Percentiles rank a stretch among this genome's conserved stretches.
Evolutionary conservation across 2,113 vertebrate genomes (phyloP).

Genomic region (Oncorhynchus masou): DNA sequence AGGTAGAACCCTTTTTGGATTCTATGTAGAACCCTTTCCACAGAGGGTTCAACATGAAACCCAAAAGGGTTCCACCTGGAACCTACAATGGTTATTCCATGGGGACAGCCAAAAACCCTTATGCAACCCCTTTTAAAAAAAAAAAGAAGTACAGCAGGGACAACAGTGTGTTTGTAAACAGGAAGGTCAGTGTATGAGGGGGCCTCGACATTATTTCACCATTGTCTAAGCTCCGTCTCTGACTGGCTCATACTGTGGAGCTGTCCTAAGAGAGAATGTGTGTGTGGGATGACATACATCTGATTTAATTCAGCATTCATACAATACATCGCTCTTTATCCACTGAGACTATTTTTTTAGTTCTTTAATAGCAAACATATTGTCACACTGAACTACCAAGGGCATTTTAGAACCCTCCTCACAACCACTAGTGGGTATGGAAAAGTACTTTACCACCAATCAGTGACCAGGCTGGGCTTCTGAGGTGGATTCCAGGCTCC

Average conservation of each 20-base stretch:
- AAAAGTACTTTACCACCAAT: background rate
- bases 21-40: no score
- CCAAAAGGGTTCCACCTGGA: no score
- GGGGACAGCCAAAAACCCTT: no score
- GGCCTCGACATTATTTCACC: background rate
- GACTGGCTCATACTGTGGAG: background rate
- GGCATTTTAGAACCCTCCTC: background rate
- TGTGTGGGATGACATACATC: constrained; percentile 18
- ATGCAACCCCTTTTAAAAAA: no score
- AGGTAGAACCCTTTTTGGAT: no score
- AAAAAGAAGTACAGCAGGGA: background rate
- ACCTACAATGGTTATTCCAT: no score
- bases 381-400: background rate
- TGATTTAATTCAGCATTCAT: constrained; percentile 28
- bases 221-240: background rate
- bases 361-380: constrained; percentile 1
- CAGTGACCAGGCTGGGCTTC: background rate
- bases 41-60: no score
- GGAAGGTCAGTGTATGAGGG: background rate
- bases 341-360: constrained; percentile 13
- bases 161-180: background rate
- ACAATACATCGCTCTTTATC: constrained; percentile 5
- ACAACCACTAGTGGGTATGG: background rate
- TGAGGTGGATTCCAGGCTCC: background rate
- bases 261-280: background rate